Evolutionary conservation across 2,888 invertebrate genomes (phyloP).

Genomic region (Tridacna gigas): DNA sequence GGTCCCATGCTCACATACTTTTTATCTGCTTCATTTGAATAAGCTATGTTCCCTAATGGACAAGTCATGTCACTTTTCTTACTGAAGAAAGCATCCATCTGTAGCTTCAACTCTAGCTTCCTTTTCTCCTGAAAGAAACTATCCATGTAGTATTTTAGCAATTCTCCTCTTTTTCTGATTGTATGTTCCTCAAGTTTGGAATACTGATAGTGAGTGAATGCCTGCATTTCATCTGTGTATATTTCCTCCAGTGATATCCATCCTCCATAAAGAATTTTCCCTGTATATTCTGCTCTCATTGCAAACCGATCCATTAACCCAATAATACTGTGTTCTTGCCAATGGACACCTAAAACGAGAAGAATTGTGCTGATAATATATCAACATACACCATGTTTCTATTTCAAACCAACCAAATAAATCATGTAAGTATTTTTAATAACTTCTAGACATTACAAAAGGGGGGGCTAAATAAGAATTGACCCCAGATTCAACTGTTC

Average conservation of each 20-base stretch:
- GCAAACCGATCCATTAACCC: not conserved
- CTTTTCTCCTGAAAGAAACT: not conserved
- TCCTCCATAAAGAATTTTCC: too few relatives aligned
- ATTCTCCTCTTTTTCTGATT: not conserved
- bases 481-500: slow-evolving; percentile 10
- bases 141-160: slow-evolving; percentile 2
- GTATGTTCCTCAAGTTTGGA: too few relatives aligned
- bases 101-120: not conserved
- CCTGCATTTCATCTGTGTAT: too few relatives aligned
- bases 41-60: not conserved
- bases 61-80: slow-evolving; percentile 9
- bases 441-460: not conserved
- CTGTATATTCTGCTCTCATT: too few relatives aligned
- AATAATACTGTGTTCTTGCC: slow-evolving; percentile 5
- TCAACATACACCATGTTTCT: slow-evolving; percentile 52
- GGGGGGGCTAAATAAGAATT: slow-evolving; percentile 13
- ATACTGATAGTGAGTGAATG: too few relatives aligned
- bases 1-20: not conserved
- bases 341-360: slow-evolving; percentile 60
- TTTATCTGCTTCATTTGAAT: too few relatives aligned
- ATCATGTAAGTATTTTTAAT: not conserved
- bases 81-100: slow-evolving; percentile 3
- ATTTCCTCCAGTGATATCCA: too few relatives aligned
- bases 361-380: slow-evolving; percentile 60
- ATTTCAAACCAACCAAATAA: not conserved